Percentiles rank a stretch among this genome's conserved stretches.
Evolutionary conservation across 2,888 invertebrate species (phyloP).

Genomic region (Drosophila setosimentum): DNA sequence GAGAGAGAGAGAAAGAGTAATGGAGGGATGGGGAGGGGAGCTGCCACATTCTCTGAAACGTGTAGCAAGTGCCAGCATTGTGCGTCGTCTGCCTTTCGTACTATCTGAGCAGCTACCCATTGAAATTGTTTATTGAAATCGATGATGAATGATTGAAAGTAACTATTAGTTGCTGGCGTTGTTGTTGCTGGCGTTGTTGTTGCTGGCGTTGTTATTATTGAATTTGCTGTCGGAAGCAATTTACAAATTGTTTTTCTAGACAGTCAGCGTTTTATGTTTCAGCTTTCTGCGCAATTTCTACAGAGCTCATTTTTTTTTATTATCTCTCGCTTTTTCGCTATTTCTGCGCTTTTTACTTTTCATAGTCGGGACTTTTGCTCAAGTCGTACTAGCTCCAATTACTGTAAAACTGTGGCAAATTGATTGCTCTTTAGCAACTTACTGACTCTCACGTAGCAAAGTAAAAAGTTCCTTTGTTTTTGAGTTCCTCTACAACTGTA

Average conservation of each 20-base stretch:
- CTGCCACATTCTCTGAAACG: conserved; percentile 29
- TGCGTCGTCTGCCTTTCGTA: conserved; percentile 57
- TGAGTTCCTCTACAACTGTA: not conserved
- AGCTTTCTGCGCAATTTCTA: conserved; percentile 48
- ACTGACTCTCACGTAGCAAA: not conserved
- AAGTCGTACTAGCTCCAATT: conserved; percentile 4
- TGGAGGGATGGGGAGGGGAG: not conserved
- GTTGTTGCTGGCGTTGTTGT: conserved; percentile 35
- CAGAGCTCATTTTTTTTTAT: conserved; percentile 18
- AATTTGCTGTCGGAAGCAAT: conserved; percentile 78
- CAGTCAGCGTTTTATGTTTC: conserved; percentile 53
- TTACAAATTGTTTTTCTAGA: conserved; percentile 77
- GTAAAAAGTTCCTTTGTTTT: conserved; percentile 22
- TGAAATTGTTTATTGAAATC: conserved; percentile 80
- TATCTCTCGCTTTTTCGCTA: conserved; percentile 10
- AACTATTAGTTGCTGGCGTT: conserved; percentile 68
- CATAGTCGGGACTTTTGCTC: conserved; percentile 17
- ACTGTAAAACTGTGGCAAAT: conserved; percentile 14
- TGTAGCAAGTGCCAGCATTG: conserved; percentile 59
- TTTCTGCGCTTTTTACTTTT: conserved; percentile 44
- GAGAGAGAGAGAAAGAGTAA: not conserved
- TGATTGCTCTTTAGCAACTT: conserved; percentile 7
- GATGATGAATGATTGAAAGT: conserved; percentile 80
- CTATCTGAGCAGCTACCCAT: conserved; percentile 57
- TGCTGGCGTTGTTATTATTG: conserved; percentile 69